Evolutionary conservation across 2,888 invertebrate species (phyloP), one percentile per base, ranked within the genome.

Genomic region (Buathra laborator): DNA sequence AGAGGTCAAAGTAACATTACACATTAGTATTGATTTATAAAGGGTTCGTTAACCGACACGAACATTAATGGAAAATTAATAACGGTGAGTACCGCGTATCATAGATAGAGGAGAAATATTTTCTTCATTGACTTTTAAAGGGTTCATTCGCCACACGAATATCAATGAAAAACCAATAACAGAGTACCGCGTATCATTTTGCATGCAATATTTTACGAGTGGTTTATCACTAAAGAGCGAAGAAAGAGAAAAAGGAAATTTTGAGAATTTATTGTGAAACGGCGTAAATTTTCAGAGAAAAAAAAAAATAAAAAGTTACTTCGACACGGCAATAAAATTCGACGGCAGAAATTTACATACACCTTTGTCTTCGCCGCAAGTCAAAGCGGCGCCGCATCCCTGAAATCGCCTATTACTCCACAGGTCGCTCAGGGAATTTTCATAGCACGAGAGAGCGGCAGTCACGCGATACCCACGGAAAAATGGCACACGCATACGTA

Each of bases 401-500:
- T 24, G 19, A 37, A 71, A 71, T 53, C 53, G 6, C 71, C n/a
- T 24, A n/a, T 48, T 32, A 43, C 10, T 19, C 19, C 37, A 5
- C 4, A 19, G 32, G 9, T 62, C 29, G 29, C 29, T 62, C 62
- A 3, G 29, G 6, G 14, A 14, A 32, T 32, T 62, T 32, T 32
- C 14, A 62, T 7, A 2, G 62, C 62, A 5, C 62, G 14, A 32
- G 37, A 37, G 37, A 62, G 6, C 14, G 6, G 14, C 62, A 29
- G 5, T 62, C 32, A 29, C 14, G 32, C 32, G 14, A 32, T 29
- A 48, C 46, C n/a, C 64, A 53, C 64, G 68, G 59, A 74, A 82
- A 64, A 74, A 68, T 37, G 37, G 71, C 44, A n/a, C 53, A 64
- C 43, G 29, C 81, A 70, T 37, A 70, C 51, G 37, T 53, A 29